Evolutionary conservation across 2,888 invertebrate species (phyloP), one percentile per base, ranked within the genome.

Genomic region (Clepsis dumicolana): DNA sequence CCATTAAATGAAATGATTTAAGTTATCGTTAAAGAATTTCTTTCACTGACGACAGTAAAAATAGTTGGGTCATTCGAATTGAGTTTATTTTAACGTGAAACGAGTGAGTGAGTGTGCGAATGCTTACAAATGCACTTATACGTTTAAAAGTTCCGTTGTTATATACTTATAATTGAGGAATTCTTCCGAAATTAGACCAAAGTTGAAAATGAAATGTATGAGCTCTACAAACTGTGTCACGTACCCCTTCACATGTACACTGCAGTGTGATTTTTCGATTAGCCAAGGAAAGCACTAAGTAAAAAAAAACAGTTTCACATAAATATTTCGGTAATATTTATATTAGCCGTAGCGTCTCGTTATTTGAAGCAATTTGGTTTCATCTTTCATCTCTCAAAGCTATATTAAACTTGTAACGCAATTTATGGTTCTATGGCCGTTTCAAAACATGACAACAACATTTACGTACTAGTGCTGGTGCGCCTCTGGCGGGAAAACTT

Each of bases 161-260:
- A 48, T 29, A 48, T 60, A 48, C 48, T 48, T 18, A 48, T 29
- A 48, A 60, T 60, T 60, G 44, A 60, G 48, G 29, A 29, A 48
- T 59, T 41, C 18, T 8, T 27, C 32, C 4, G 29, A 27, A 60
- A 48, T n/a, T 27, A 29, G 60, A 48, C 18, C 48, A 18, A 27
- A 48, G 48, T 60, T 44, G 60, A 48, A 48, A 60, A 60, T 41
- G 41, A 7, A 41, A 41, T 41, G 16, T 7, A 16, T 41, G 5
- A 41, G 5, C n/a, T 3, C 35, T n/a, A 16, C 41, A 21, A 48
- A 48, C 10, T 18, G 18, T 44, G 12, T 41, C 48, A 4, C 48
- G 21, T 48, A 21, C 41, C 16, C 41, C 4, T 41, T 41, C 41
- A 41, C 41, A 16, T 16, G 16, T 16, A 18, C 5, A 16, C 16